These are phyloP conservation scores for Pygoscelis antarcticus DNA, from an alignment of 2,113 vertebrate species.

Conservation along the genomic window DNA sequence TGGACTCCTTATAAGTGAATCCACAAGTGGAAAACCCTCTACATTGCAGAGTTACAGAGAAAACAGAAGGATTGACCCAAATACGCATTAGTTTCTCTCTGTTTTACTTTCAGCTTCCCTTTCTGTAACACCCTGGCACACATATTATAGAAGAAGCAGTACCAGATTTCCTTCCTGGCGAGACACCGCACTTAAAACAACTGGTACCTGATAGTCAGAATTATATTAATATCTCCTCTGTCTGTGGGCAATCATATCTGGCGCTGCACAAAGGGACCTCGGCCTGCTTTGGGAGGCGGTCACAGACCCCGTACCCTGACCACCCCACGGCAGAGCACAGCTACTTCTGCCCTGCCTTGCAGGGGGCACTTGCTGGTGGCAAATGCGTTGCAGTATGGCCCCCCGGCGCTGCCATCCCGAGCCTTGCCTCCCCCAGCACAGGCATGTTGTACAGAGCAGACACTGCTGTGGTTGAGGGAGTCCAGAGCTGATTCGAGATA, in stretches of 20 bases:
- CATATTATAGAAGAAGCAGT: neutral
- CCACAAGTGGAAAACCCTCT: neutral
- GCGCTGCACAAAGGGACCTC: accelerated
- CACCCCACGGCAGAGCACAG: neutral
- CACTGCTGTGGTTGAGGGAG: accelerated
- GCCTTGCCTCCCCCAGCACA: neutral
- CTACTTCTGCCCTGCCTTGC: neutral
- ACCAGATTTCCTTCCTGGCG: neutral
- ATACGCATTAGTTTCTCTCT: neutral
- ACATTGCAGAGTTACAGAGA: neutral
- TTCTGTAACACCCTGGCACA: neutral
- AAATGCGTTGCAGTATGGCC: accelerated
- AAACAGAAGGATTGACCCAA: neutral
- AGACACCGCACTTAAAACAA: neutral
- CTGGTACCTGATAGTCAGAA: neutral
- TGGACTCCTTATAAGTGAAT: neutral
- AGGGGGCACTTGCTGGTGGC: too few relatives aligned
- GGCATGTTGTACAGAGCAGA: accelerated
- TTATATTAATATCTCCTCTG: too few relatives aligned
- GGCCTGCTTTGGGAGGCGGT: neutral
- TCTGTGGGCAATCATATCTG: neutral
- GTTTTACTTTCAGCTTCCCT: neutral
- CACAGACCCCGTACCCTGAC: too few relatives aligned
- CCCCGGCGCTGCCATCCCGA: neutral
- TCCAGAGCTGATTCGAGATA: neutral